These are phyloP conservation scores for Poicephalus meyeri DNA, from an alignment of 2,113 vertebrate species.

Conservation along the genomic window DNA sequence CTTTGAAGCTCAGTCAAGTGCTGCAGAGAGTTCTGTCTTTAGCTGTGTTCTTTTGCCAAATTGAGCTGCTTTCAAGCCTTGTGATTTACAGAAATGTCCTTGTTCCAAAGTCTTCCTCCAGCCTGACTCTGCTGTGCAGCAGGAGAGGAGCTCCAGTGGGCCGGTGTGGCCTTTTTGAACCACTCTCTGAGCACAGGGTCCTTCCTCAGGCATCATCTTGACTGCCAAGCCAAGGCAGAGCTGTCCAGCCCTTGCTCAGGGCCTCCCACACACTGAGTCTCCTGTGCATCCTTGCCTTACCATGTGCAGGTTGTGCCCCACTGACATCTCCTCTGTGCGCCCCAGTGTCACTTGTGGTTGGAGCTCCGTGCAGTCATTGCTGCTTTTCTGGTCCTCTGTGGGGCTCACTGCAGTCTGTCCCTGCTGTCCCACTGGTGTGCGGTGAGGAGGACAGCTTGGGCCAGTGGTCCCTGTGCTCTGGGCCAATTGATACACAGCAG, in stretches of 20 bases:
- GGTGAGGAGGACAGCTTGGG: not conserved
- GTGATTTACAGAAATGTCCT: not conserved
- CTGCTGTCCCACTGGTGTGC: not conserved
- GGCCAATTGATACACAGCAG: not conserved
- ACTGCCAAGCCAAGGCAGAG: not conserved
- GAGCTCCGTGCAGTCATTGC: accelerated
- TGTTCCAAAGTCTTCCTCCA: not conserved
- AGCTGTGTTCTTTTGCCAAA: not conserved
- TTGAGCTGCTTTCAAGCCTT: not conserved
- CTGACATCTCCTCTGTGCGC: accelerated
- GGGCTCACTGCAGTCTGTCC: accelerated
- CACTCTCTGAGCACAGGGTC: accelerated
- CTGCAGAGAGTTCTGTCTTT: not conserved
- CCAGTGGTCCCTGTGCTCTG: not conserved
- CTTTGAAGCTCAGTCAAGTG: not conserved
- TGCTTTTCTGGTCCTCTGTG: accelerated
- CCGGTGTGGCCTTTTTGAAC: not conserved
- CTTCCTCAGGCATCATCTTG: not conserved
- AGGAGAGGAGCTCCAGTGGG: accelerated
- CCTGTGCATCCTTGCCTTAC: not conserved
- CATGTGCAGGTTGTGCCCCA: accelerated
- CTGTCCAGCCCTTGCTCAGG: not conserved
- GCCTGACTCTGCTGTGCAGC: not conserved
- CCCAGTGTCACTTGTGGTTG: accelerated
- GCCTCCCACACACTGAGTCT: accelerated